A percentile compares a stretch with the other conserved stretches of the same genome.
Evolutionary conservation across 30 jellyfish, hydroid and myxozoan species (phyloP).

Genomic region (Turritopsis dohrnii): DNA sequence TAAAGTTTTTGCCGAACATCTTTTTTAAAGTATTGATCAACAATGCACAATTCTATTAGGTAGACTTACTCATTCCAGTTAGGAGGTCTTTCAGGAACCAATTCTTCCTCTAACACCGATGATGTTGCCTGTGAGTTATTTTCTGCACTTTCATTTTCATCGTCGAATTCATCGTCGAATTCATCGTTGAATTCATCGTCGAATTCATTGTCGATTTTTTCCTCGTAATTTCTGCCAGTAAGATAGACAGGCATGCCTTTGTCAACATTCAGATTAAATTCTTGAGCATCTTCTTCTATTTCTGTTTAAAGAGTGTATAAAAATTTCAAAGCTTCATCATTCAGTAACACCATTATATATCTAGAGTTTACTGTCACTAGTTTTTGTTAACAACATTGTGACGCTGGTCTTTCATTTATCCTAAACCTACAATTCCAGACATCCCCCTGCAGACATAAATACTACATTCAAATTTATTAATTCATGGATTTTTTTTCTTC

Average conservation of each 20-base stretch:
- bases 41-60: not conserved
- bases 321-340: not conserved
- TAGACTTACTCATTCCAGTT: slow-evolving; percentile 68
- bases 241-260: slow-evolving; percentile 27
- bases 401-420: too few relatives aligned
- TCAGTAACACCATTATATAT: not conserved
- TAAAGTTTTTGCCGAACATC: not conserved
- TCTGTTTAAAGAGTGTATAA: not conserved
- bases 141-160: not conserved
- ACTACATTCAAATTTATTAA: too few relatives aligned
- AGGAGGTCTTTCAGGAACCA: slow-evolving; percentile 60
- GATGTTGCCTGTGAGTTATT: not conserved
- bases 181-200: not conserved
- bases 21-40: not conserved
- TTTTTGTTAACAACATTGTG: not conserved
- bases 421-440: too few relatives aligned
- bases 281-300: slow-evolving; percentile 20
- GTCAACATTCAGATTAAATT: slow-evolving; percentile 8
- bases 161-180: not conserved
- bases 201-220: too few relatives aligned
- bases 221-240: not conserved
- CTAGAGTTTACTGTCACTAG: not conserved
- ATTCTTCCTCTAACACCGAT: slow-evolving; percentile 32
- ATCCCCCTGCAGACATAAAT: too few relatives aligned
- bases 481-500: too few relatives aligned